Evolutionary conservation across 2,797 vertebrate genomes (phyloP).

Genomic region (Perodicticus potto): DNA sequence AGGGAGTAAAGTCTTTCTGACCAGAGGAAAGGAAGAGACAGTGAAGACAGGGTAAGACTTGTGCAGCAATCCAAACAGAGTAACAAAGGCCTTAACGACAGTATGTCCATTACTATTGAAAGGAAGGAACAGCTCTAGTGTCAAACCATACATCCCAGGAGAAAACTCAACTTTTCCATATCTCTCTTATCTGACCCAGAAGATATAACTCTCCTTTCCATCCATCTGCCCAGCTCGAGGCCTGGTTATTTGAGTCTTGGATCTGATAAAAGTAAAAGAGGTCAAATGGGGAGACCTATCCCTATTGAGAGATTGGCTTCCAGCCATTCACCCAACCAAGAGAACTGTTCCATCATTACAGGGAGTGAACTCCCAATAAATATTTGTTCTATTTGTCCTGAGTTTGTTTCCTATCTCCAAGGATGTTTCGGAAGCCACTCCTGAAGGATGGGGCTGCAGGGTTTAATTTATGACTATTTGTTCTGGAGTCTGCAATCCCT

Average conservation of each 20-base stretch:
- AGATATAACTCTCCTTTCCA: conserved; percentile 24
- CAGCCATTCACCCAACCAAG: conserved; percentile 62
- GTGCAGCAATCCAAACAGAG: background rate
- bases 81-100: background rate
- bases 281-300: conserved; percentile 51
- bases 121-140: background rate
- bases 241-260: conserved; percentile 48
- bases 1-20: background rate
- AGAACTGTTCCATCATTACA: conserved; percentile 60
- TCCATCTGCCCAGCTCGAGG: background rate
- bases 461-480: conserved; percentile 61
- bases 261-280: conserved; percentile 49
- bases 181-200: conserved; percentile 62
- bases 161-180: conserved; percentile 18
- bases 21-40: background rate
- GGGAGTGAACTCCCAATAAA: conserved; percentile 53
- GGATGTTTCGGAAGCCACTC: conserved; percentile 68
- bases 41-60: background rate
- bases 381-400: conserved; percentile 63
- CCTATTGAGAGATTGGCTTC: conserved; percentile 10
- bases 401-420: conserved; percentile 69
- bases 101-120: background rate
- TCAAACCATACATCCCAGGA: background rate
- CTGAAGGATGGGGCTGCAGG: conserved; percentile 36
- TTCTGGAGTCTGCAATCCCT: conserved; percentile 38